phyloP scores from a whole-genome alignment of 2,113 vertebrate genomes.

The Anseranas semipalmata region DNA sequence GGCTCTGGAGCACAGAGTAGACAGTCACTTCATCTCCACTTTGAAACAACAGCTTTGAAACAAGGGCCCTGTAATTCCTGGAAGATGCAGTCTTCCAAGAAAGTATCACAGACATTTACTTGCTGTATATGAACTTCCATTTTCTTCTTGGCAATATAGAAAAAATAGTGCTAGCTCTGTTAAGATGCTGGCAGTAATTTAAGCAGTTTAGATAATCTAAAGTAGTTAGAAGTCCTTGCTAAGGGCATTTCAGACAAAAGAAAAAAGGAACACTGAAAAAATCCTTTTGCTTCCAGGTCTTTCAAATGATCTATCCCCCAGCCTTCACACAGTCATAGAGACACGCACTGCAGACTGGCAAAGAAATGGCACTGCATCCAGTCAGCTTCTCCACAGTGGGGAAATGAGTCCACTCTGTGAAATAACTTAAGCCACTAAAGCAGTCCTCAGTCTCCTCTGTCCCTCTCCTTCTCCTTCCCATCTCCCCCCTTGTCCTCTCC shows the following conservation, averaged over 20 bases:
- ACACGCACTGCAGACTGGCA: not conserved
- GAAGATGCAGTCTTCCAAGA: not conserved
- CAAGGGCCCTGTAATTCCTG: not conserved
- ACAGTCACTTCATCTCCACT: not conserved
- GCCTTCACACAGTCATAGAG: not conserved
- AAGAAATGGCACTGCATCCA: not conserved
- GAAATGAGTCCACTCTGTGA: not conserved
- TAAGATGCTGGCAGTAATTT: not conserved
- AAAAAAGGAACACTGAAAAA: not conserved
- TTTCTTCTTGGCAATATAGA: not conserved
- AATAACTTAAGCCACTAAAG: not conserved
- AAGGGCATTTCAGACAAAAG: not conserved
- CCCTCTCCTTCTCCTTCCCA: not conserved
- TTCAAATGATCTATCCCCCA: not conserved
- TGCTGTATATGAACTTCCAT: accelerated
- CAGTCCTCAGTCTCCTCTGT: not conserved
- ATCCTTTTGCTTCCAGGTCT: not conserved
- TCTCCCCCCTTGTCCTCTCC: not conserved
- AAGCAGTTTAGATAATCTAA: not conserved
- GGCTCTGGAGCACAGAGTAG: not conserved
- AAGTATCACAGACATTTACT: not conserved
- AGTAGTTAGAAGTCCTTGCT: not conserved
- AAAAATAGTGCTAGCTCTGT: not conserved
- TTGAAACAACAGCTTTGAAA: not conserved
- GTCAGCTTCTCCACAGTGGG: not conserved